Evolutionary conservation across 1,140 invertebrate species (phyloP), one percentile per base, ranked within the genome.

Genomic region (Uloborus diversus): DNA sequence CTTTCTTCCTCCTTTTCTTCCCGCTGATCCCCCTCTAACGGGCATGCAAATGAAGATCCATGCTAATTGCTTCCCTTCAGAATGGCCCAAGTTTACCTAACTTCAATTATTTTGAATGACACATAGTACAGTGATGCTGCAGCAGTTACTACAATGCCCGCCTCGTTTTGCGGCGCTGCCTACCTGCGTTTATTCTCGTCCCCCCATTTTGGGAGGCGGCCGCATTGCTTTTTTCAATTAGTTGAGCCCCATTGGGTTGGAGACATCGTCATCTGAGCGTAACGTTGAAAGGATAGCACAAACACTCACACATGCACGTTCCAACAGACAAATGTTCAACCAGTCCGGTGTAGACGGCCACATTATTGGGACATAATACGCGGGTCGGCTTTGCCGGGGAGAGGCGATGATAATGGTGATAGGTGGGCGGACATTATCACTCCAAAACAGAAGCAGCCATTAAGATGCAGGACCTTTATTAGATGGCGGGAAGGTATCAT

Each of bases 51-150:
- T 78, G 61, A 78, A 78, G 73, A 78, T 66, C 61, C 73, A 78
- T 78, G 73, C 62, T 78, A 78, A 78, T 78, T 78, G 73, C 62
- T 28, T 53, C 73, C 47, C 49, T 42, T 42, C 73, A 62, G 61
- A 78, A 78, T 78, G 73, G 73, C 73, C 61, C 73, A 78, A 78
- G 73, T 78, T 78, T 75, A 30, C 51, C 68, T 56, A 70, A 70
- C 68, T 70, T 69, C 71, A 75, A 75, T 75, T 75, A 75, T 75
- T 75, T 64, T 66, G 73, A 78, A 78, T 65, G 73, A 78, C 73
- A 66, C 73, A 78, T 64, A 64, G 62, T 64, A 56, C 47, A 53
- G 25, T n/a, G 30, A 30, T 65, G 1, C 27, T 27, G 49, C 33
- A 25, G 49, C 65, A 49, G 42, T 68, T 68, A 56, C 68, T 57